Evolutionary conservation across 2,888 invertebrate genomes (phyloP), one percentile per base, ranked within the genome.

Genomic region (Megastigmus dorsalis): DNA sequence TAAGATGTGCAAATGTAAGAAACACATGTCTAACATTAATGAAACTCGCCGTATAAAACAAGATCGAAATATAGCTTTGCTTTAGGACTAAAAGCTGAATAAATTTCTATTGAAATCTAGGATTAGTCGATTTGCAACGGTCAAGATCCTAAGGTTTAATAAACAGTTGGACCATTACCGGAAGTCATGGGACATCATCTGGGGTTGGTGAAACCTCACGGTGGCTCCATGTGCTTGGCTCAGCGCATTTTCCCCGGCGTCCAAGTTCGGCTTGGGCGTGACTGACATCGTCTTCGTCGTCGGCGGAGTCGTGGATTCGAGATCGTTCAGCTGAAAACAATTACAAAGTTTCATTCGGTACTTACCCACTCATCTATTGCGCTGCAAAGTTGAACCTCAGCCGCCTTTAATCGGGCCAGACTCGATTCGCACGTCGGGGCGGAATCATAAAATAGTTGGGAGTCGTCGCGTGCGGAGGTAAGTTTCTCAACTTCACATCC

Each of bases 251-350:
- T 63, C 57, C n/a, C 9, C 9, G 6, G 41, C 5, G 0, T 41
- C 50, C 15, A 71, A 38, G 13, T 60, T 52, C 0, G 52, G 26
- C 5, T 67, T 55, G 7, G 71, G 33, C 9, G 57, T 28, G 9
- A 36, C 38, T 7, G 70, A 66, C 15, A 38, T 38, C 3, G 38
- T 10, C 10, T 59, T 59, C 9, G 36, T 9, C n/a, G 67, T 43
- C 7, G 36, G n/a, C 15, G 71, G 62, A 23, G 71, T 62, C 0
- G 67, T 68, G 28, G 62, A 57, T 50, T 6, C 43, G 36, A 36
- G 5, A 36, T 63, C 52, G 20, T 18, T 68, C 18, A 33, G 20
- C 74, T 77, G 43, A 59, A 71, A 69, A 70, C 54, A 63, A 75
- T 77, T 57, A 70, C n/a, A 54, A 63, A 70, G 45, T 68, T 69